A percentile compares a stretch with the other conserved stretches of the same genome.
Conservation (phyloP, 2,888 invertebrate genomes). For the Lucinisca nassula region DNA sequence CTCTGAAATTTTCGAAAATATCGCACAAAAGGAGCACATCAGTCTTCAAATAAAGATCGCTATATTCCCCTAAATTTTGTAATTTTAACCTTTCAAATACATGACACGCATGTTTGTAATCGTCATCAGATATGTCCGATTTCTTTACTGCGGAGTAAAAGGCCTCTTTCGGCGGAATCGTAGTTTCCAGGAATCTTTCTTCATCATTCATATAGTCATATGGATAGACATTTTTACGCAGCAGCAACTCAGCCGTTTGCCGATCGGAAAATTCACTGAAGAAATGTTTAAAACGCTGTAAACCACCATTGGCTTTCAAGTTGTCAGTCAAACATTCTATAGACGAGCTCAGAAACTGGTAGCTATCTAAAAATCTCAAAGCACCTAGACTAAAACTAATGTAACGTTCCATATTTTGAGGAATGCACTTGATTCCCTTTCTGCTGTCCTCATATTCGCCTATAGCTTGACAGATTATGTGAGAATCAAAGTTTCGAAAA, state of each 20-base stretch:
- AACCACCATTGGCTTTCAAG: not conserved
- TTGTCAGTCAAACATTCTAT: not conserved
- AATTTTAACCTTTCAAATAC: constrained; percentile 25
- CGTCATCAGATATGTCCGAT: not conserved
- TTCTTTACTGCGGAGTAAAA: not conserved
- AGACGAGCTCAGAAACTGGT: constrained; percentile 25
- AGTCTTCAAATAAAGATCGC: constrained; percentile 48
- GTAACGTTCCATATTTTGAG: constrained; percentile 29
- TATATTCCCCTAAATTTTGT: constrained; percentile 36
- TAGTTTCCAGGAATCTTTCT: constrained; percentile 4
- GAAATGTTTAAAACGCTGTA: not conserved
- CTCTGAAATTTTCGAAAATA: constrained; percentile 48
- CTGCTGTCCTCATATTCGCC: constrained; percentile 1
- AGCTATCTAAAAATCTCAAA: constrained; percentile 27
- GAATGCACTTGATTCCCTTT: constrained; percentile 22
- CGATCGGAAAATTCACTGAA: no score
- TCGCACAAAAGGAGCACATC: constrained; percentile 43
- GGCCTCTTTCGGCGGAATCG: not conserved
- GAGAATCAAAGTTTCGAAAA: constrained; percentile 18
- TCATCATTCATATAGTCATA: constrained; percentile 36
- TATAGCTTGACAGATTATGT: not conserved
- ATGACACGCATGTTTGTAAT: constrained; percentile 28
- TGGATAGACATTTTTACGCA: constrained; percentile 22
- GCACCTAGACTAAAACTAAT: constrained; percentile 24
- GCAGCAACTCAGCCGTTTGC: not conserved